Conservation (phyloP, 1,140 invertebrate species). For the Macrostomum lignano region DNA sequence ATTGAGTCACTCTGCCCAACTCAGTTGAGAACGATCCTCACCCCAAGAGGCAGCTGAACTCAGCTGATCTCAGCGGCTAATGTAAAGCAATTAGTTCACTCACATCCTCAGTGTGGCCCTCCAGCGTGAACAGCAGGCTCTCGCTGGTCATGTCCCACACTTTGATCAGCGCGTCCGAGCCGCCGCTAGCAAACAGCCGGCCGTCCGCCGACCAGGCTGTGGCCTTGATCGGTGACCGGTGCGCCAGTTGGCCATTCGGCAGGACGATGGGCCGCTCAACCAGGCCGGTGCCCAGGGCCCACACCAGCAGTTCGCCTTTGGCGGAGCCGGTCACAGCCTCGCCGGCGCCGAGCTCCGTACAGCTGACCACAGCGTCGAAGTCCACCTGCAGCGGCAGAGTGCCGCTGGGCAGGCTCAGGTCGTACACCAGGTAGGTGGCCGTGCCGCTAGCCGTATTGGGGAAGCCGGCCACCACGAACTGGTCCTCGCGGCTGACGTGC, state of each 20-base stretch:
- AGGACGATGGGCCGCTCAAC: too few species aligned
- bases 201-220: constrained; percentile 18
- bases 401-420: constrained; percentile 20
- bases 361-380: too few species aligned
- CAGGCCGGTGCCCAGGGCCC: constrained; percentile 22
- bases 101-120: constrained; percentile 24
- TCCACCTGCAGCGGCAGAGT: too few species aligned
- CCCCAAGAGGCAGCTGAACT: too few species aligned
- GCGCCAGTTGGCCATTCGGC: too few species aligned
- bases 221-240: too few species aligned
- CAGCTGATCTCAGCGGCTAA: too few species aligned
- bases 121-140: constrained; percentile 14
- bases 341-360: too few species aligned
- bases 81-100: too few species aligned
- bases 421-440: constrained; percentile 23
- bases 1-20: too few species aligned
- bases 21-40: too few species aligned
- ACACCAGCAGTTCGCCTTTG: constrained; percentile 23
- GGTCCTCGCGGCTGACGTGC: constrained; percentile 5
- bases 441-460: constrained; percentile 20
- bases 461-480: constrained; percentile 21
- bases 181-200: constrained; percentile 18
- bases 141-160: constrained; percentile 22
- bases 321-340: constrained; percentile 24
- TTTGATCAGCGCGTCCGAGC: constrained; percentile 23